Conservation (phyloP, 2,888 invertebrate species). For the Standfussiana lucernea region DNA sequence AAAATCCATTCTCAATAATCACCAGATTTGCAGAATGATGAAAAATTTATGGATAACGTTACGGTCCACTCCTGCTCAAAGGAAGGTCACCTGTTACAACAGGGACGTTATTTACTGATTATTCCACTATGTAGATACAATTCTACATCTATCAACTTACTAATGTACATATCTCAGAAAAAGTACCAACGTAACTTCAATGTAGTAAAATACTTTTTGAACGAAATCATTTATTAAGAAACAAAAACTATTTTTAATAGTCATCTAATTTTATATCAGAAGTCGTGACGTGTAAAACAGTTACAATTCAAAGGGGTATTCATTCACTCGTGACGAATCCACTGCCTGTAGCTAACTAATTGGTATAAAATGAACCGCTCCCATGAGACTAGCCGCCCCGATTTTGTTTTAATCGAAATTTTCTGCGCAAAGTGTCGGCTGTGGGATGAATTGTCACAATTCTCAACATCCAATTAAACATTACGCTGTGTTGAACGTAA, state of each 20-base stretch:
- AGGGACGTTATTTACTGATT: not conserved
- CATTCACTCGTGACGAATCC: slow-evolving; percentile 89
- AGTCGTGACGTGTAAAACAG: slow-evolving; percentile 66
- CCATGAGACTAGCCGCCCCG: slow-evolving; percentile 81
- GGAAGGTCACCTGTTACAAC: not conserved
- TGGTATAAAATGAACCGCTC: slow-evolving; percentile 89
- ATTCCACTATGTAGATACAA: not conserved
- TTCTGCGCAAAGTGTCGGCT: slow-evolving; percentile 74
- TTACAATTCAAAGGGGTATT: slow-evolving; percentile 83
- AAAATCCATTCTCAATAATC: not conserved
- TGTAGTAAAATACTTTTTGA: not conserved
- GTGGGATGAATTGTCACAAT: slow-evolving; percentile 72
- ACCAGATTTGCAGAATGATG: not conserved
- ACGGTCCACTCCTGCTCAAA: not conserved
- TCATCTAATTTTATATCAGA: not conserved
- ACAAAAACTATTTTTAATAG: not conserved
- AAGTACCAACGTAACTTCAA: not conserved
- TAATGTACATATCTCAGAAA: not conserved
- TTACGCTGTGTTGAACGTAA: slow-evolving; percentile 68
- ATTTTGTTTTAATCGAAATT: slow-evolving; percentile 88
- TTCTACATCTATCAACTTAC: not conserved
- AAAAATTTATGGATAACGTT: not conserved
- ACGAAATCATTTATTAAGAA: not conserved
- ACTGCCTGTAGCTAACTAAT: slow-evolving; percentile 89
- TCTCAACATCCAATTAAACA: slow-evolving; percentile 71